Evolutionary conservation across 2,113 vertebrate species (phyloP).

Genomic region (Pygoscelis adeliae): DNA sequence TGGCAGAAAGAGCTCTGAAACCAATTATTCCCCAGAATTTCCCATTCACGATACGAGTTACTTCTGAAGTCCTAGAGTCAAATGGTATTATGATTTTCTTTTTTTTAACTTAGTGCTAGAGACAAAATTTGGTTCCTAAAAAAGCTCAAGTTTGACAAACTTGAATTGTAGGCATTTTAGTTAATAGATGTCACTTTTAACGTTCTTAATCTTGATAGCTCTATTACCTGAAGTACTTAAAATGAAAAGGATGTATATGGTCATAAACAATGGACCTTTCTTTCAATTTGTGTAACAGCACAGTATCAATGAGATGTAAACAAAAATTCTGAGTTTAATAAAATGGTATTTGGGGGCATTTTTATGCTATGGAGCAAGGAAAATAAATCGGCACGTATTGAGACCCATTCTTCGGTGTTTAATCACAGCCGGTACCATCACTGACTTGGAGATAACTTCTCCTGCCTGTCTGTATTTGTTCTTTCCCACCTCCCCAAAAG

Average conservation of each 20-base stretch:
- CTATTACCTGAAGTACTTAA: background rate
- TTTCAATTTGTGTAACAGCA: background rate
- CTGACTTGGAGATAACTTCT: background rate
- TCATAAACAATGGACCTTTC: background rate
- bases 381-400: background rate
- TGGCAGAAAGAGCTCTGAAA: slow-evolving; percentile 92
- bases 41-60: slow-evolving; percentile 95
- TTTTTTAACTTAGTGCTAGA: background rate
- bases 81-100: slow-evolving; percentile 80
- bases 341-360: background rate
- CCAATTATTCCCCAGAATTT: slow-evolving; percentile 92
- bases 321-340: background rate
- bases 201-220: background rate
- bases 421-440: background rate
- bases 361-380: background rate
- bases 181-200: background rate
- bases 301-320: background rate
- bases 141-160: background rate
- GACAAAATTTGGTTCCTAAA: background rate
- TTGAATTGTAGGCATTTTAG: background rate
- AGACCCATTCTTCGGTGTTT: background rate
- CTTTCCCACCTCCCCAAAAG: background rate
- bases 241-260: background rate
- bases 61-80: slow-evolving; percentile 95
- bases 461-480: background rate